Percentiles rank a stretch among this genome's conserved stretches.
phyloP scores from a whole-genome alignment of 2,113 vertebrate species.

The Hipposideros armiger region DNA sequence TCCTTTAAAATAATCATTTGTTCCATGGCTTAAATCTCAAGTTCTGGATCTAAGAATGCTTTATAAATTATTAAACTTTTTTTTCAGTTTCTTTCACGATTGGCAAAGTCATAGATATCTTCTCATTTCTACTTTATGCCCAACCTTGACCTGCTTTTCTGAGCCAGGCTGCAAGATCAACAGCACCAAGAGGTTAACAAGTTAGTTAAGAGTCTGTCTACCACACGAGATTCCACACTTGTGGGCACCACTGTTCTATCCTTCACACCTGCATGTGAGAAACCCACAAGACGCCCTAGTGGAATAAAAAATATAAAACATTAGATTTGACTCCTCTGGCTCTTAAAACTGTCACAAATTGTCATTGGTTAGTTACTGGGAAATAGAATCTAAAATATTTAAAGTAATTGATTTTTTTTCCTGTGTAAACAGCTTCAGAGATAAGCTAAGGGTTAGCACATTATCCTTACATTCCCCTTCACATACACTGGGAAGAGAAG shows the following conservation, averaged over 20 bases:
- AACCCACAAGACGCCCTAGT: not conserved
- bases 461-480: constrained; percentile 67
- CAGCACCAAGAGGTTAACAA: too few relatives aligned
- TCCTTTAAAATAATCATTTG: not conserved
- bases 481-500: constrained; percentile 30
- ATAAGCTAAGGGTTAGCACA: constrained; percentile 72
- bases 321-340: constrained; percentile 42
- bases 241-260: not conserved
- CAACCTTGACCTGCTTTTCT: not conserved
- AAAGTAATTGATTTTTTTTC: constrained; percentile 73
- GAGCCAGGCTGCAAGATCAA: rapidly evolving
- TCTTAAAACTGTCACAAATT: constrained; percentile 64
- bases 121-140: constrained; percentile 23
- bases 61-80: not conserved
- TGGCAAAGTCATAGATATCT: not conserved
- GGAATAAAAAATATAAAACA: constrained; percentile 2
- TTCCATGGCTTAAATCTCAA: not conserved
- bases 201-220: not conserved
- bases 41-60: constrained; percentile 19
- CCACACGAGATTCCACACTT: not conserved
- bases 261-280: not conserved
- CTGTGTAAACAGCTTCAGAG: constrained; percentile 73
- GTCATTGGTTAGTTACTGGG: constrained; percentile 65
- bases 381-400: constrained; percentile 79
- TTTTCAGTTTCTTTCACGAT: not conserved